Percentiles rank a stretch among this genome's conserved stretches.
phyloP scores from a whole-genome alignment of 2,888 invertebrate genomes.

The Cataglyphis albicans region DNA sequence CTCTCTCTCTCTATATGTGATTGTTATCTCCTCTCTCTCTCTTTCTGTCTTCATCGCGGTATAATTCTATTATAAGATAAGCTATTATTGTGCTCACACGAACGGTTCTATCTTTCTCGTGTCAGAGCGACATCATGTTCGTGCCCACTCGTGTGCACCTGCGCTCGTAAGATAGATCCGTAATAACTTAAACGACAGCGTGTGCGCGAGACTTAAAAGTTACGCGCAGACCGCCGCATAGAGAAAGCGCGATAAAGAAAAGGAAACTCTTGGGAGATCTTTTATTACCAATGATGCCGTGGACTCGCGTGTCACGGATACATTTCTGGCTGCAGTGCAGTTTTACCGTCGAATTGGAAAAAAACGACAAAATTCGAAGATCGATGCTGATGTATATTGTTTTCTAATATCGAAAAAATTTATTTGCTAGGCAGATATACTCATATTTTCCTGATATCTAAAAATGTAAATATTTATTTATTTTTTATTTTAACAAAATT shows the following conservation, averaged over 20 bases:
- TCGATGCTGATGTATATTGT: background rate
- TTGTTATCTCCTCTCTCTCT: background rate
- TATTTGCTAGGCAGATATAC: background rate
- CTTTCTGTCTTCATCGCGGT: background rate
- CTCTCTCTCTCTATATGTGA: background rate
- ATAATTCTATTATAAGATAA: constrained; percentile 2
- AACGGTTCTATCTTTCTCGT: constrained; percentile 18
- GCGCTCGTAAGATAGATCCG: constrained; percentile 14
- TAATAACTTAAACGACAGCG: background rate
- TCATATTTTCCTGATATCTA: background rate
- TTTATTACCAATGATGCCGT: constrained; percentile 67
- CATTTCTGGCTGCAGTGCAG: constrained; percentile 61
- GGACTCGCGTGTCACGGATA: constrained; percentile 70
- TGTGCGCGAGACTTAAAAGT: constrained; percentile 32
- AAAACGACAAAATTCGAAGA: constrained; percentile 25
- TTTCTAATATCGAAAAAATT: background rate
- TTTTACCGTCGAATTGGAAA: constrained; percentile 46
- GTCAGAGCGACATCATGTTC: constrained; percentile 6
- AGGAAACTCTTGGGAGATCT: constrained; percentile 45
- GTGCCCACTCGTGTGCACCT: constrained; percentile 28
- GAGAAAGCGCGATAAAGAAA: constrained; percentile 30
- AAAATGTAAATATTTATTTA: background rate
- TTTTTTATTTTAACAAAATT: background rate
- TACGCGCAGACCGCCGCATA: background rate
- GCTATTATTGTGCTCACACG: constrained; percentile 8